These are phyloP conservation scores for Bombus vancouverensis DNA, from an alignment of 1,140 invertebrate genomes.

Conservation along the genomic window DNA sequence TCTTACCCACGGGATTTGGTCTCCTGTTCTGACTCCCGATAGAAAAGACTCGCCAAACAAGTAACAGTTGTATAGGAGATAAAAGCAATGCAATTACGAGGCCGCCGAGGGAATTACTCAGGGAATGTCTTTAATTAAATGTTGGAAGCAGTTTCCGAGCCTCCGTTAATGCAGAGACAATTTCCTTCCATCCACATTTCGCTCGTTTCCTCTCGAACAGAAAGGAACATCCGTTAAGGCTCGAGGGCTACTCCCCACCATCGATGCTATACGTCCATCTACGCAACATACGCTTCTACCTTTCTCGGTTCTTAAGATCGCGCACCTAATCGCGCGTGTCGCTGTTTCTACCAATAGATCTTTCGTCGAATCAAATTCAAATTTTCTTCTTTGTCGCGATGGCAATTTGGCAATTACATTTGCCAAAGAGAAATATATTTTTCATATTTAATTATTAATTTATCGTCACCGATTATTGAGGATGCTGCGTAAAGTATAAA, in stretches of 20 bases:
- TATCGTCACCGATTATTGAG: background rate
- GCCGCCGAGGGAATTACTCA: conserved; percentile 77
- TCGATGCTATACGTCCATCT: conserved; percentile 2
- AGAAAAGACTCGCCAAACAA: conserved; percentile 75
- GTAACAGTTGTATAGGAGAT: conserved; percentile 79
- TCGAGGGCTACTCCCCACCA: conserved; percentile 13
- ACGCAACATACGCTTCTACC: conserved; percentile 13
- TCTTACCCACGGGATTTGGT: conserved; percentile 38
- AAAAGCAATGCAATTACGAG: conserved; percentile 80
- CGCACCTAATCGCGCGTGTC: conserved; percentile 76
- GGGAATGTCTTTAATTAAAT: conserved; percentile 82
- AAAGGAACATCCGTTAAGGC: conserved; percentile 71
- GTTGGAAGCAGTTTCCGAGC: conserved; percentile 81
- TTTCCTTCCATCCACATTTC: conserved; percentile 81
- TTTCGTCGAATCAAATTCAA: conserved; percentile 61
- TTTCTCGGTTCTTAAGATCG: conserved; percentile 74
- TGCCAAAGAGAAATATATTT: background rate
- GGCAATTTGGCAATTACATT: background rate
- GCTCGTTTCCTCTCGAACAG: conserved; percentile 63
- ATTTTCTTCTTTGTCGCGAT: background rate
- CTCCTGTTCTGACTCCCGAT: conserved; percentile 71
- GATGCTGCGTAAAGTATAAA: background rate
- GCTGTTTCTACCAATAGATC: conserved; percentile 73
- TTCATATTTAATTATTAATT: too few relatives aligned
- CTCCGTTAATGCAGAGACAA: conserved; percentile 82